Base-by-base conservation (phyloP, 1,140 invertebrate genomes). In the Drosophila bipectinata region DNA sequence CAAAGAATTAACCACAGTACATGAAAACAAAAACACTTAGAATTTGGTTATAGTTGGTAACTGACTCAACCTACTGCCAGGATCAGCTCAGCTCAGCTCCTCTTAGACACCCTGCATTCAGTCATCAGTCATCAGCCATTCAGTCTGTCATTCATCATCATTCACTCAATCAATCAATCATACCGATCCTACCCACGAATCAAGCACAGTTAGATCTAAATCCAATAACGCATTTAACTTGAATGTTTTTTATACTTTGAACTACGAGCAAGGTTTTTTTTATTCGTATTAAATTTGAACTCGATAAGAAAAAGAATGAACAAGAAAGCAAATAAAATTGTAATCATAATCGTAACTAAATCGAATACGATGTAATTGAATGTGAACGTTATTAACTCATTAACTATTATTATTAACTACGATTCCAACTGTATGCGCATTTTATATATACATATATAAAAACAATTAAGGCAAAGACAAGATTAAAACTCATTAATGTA, bases 401-500 rank as follows among this genome's bases (percentile, higher is more conserved):
- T 68, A 68, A 73, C 63, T 79, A 79, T 79, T 74, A 79, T 79
- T 79, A 79, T 62, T 72, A 72, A 57, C 72, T 74, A 74, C 62
- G 54, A 74, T 74, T 74, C 72, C 72, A 75, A 73, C 72, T 74
- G 60, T 55, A 63, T 51, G 72, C 53, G 72, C 71, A 74, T 74
- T 69, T 68, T 68, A 75, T 75, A 61, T 72, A 58, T 54, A 76
- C 45, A 51, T 21, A 41, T 60, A 72, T 15, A 61, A 72, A 63
- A 34, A 28, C 21, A 44, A 30, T 56, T 69, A 84, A 55, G 57
- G 44, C 59, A 54, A 71, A 66, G 41, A 67, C 45, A 68, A 68
- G n/a, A 61, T 63, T 68, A 79, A 68, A 69, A 84, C 77, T 89
- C 71, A 89, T 89, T 89, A 89, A 79, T 90, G 62, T 89, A 88